Evolutionary conservation across 2,113 vertebrate genomes (phyloP).

Genomic region (Neotragus pygmaeus): DNA sequence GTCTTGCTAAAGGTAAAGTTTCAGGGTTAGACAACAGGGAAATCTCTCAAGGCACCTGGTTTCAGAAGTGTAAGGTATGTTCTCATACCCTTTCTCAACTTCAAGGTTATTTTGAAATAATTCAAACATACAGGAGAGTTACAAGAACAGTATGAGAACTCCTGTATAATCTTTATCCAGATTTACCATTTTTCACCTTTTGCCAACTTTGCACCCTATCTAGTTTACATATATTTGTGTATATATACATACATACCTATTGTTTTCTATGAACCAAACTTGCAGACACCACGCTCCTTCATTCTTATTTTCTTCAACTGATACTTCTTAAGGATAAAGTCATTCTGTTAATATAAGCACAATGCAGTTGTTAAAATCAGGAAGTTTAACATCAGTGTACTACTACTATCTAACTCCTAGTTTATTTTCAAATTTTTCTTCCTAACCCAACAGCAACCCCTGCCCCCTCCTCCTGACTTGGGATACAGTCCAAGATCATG

Average conservation of each 20-base stretch:
- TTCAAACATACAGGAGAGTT: neutral
- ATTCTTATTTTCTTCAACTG: neutral
- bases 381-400: neutral
- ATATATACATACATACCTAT: neutral
- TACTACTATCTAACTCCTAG: neutral
- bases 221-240: neutral
- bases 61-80: neutral
- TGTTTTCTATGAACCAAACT: neutral
- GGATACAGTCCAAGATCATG: neutral
- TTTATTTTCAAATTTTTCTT: neutral
- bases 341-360: neutral
- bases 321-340: neutral
- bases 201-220: neutral
- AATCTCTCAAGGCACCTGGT: neutral
- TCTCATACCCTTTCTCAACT: neutral
- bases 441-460: neutral
- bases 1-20: conserved; percentile 18
- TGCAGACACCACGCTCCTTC: neutral
- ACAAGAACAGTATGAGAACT: neutral
- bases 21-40: neutral
- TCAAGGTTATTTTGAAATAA: conserved; percentile 11
- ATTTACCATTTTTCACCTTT: neutral
- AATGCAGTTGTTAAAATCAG: neutral
- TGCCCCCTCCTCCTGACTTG: accelerated
- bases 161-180: neutral